phyloP scores from a whole-genome alignment of 2,888 invertebrate genomes.

The Hartigia nigra region DNA sequence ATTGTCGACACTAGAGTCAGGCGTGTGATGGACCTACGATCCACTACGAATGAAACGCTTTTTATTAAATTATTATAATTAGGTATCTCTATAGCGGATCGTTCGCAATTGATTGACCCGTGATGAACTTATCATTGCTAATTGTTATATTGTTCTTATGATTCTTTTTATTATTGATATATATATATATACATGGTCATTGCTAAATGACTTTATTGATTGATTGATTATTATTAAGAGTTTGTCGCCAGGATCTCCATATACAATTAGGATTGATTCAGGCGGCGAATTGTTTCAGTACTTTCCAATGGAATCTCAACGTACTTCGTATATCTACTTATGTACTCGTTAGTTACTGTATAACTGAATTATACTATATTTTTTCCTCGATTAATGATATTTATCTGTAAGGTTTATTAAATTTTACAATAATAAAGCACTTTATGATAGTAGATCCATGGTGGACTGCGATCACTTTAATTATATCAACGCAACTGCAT shows the following conservation, averaged over 20 bases:
- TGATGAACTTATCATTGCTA: conserved; percentile 11
- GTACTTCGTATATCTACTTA: conserved; percentile 44
- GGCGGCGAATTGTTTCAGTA: conserved; percentile 42
- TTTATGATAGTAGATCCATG: conserved; percentile 44
- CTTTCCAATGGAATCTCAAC: conserved; percentile 48
- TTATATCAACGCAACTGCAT: conserved; percentile 41
- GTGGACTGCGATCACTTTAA: background rate
- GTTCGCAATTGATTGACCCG: background rate
- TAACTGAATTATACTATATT: conserved; percentile 40
- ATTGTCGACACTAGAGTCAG: conserved; percentile 30
- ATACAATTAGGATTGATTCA: conserved; percentile 20
- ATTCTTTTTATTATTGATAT: conserved; percentile 5
- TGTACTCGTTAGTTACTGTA: conserved; percentile 39
- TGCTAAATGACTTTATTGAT: background rate
- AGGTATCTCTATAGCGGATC: background rate
- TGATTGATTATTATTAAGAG: conserved; percentile 13
- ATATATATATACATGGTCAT: conserved; percentile 5
- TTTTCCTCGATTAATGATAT: conserved; percentile 42
- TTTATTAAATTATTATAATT: conserved; percentile 13
- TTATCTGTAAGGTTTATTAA: conserved; percentile 52
- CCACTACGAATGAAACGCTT: background rate
- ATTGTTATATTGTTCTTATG: conserved; percentile 5
- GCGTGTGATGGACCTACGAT: conserved; percentile 15
- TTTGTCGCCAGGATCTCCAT: conserved; percentile 22
- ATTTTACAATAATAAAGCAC: conserved; percentile 59